phyloP scores from a whole-genome alignment of 2,113 vertebrate genomes.

The Ceuthmochares aereus region DNA sequence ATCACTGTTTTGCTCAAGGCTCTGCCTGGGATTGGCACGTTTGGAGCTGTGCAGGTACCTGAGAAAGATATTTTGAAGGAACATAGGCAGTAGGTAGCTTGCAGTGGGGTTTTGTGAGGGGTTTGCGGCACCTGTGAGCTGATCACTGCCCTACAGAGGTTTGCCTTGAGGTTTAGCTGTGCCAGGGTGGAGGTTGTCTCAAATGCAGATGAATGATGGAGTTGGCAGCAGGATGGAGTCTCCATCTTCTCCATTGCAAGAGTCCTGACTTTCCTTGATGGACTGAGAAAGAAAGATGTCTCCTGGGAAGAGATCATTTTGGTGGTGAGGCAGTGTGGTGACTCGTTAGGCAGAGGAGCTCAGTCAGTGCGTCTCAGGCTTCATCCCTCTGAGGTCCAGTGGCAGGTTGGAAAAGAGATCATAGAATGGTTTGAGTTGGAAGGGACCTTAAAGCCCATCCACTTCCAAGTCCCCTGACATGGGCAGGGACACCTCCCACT shows the following conservation, averaged over 20 bases:
- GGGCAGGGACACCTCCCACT: too few species aligned
- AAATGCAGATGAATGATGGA: not conserved
- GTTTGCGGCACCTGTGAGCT: not conserved
- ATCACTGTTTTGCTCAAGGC: accelerated
- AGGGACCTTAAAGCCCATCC: too few species aligned
- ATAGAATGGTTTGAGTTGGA: too few species aligned
- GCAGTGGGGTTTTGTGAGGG: not conserved
- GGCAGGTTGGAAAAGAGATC: not conserved
- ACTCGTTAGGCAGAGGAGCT: not conserved
- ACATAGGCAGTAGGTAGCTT: not conserved
- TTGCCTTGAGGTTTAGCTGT: not conserved
- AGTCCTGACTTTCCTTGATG: not conserved
- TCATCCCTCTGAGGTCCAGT: not conserved
- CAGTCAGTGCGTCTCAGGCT: not conserved
- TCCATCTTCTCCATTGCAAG: not conserved
- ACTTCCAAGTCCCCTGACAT: too few species aligned
- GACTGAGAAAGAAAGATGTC: not conserved
- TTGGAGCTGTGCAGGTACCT: not conserved
- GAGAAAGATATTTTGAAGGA: not conserved
- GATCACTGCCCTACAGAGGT: not conserved
- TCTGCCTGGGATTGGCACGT: not conserved
- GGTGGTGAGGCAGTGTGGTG: not conserved
- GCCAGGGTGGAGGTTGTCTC: not conserved
- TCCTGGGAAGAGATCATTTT: not conserved
- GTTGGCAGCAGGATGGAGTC: not conserved